Percentiles rank a stretch among this genome's conserved stretches.
These are phyloP conservation scores for Tryphoninae sp. DNA, from an alignment of 2,888 invertebrate genomes.

Conservation along the genomic window DNA sequence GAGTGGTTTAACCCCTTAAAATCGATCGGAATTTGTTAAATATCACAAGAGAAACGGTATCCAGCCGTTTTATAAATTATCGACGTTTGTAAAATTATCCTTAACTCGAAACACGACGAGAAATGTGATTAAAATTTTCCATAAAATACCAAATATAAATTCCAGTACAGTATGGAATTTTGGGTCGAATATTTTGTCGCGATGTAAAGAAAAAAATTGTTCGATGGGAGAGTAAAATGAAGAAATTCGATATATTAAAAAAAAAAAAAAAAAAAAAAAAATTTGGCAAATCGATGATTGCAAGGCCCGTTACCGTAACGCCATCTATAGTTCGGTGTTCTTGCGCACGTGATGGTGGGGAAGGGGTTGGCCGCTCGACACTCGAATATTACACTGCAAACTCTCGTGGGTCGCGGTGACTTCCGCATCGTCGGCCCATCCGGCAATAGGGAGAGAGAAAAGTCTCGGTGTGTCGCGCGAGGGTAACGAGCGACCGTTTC, in stretches of 20 bases:
- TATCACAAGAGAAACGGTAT: no score
- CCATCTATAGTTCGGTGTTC: background rate
- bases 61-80: no score
- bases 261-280: background rate
- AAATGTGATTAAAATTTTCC: no score
- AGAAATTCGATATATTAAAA: background rate
- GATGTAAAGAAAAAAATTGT: no score
- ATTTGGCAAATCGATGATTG: background rate
- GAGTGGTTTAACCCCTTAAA: no score
- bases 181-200: no score
- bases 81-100: no score
- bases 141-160: no score
- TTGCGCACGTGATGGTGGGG: background rate
- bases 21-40: no score
- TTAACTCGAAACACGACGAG: no score
- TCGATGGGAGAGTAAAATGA: background rate
- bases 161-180: no score
- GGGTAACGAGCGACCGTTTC: constrained; percentile 29
- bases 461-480: constrained; percentile 22
- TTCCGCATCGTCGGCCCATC: constrained; percentile 39
- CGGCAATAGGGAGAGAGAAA: constrained; percentile 9
- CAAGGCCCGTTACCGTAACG: background rate
- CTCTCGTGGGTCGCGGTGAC: constrained; percentile 6
- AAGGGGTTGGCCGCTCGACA: background rate
- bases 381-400: constrained; percentile 23